Conservation (phyloP, 1,140 invertebrate genomes). For the Scaptodrosophila lebanonensis region DNA sequence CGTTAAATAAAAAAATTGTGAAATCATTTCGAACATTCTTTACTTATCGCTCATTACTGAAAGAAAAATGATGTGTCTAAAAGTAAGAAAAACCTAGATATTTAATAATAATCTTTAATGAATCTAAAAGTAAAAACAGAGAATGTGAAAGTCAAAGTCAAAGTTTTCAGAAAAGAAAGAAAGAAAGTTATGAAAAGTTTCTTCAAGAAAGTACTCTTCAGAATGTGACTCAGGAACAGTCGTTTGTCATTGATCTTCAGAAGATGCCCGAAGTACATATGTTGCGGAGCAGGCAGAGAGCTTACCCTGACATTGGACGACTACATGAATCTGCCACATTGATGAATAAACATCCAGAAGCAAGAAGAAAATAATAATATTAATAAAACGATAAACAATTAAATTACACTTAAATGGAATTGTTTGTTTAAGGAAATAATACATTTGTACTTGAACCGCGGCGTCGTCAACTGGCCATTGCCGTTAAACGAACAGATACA, state of each 20-base stretch:
- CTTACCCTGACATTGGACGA: too few species aligned
- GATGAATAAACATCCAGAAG: too few species aligned
- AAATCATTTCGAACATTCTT: background rate
- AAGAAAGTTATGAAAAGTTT: background rate
- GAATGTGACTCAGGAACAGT: constrained; percentile 26
- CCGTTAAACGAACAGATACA: constrained; percentile 9
- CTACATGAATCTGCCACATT: too few species aligned
- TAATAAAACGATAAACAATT: constrained; percentile 46
- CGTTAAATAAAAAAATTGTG: too few species aligned
- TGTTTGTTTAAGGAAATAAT: constrained; percentile 64
- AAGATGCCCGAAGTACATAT: too few species aligned
- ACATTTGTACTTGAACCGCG: constrained; percentile 44
- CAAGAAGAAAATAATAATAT: background rate
- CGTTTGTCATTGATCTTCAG: constrained; percentile 31
- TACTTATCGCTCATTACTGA: background rate
- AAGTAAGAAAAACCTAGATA: constrained; percentile 29
- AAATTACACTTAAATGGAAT: constrained; percentile 43
- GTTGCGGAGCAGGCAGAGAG: too few species aligned
- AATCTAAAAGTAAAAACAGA: too few species aligned
- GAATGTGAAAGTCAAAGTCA: background rate
- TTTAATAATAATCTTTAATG: constrained; percentile 27
- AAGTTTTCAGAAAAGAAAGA: background rate
- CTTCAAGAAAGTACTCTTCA: constrained; percentile 30
- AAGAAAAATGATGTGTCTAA: constrained; percentile 5
- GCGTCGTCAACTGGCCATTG: constrained; percentile 16